A percentile compares a stretch with the other conserved stretches of the same genome.
phyloP scores from a whole-genome alignment of 2,888 invertebrate genomes.

The Micropterix aruncella region DNA sequence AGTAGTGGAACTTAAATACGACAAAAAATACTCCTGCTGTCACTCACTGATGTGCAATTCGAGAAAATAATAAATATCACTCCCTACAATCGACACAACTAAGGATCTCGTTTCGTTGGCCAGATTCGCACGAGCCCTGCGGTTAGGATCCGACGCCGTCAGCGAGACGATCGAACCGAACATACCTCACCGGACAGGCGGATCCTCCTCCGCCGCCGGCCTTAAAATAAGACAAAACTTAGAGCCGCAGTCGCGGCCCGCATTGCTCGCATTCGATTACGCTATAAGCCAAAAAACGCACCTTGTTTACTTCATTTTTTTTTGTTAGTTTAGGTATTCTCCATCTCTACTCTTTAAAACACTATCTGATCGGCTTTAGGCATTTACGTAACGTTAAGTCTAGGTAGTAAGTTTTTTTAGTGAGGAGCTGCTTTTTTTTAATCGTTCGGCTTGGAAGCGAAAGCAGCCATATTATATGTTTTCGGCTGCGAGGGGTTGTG shows the following conservation, averaged over 20 bases:
- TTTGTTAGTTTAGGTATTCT: constrained; percentile 15
- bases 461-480: constrained; percentile 39
- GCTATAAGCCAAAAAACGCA: not conserved
- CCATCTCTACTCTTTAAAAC: constrained; percentile 5
- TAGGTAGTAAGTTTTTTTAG: constrained; percentile 7
- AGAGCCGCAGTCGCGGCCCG: not conserved
- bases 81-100: too few species aligned
- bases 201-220: not conserved
- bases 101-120: too few species aligned
- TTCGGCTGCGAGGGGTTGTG: constrained; percentile 36
- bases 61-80: too few species aligned
- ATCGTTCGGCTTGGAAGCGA: constrained; percentile 9
- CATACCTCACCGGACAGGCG: not conserved
- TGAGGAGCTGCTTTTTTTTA: constrained; percentile 3
- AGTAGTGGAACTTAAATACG: too few species aligned
- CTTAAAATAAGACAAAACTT: not conserved
- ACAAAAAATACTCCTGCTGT: too few species aligned
- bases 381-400: not conserved
- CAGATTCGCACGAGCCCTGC: too few species aligned
- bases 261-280: not conserved
- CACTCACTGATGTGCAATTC: too few species aligned
- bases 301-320: not conserved
- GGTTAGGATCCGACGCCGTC: not conserved
- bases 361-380: not conserved
- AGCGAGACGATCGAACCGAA: not conserved